These are phyloP conservation scores for Ernsta delagoae DNA, from an alignment of 2,888 invertebrate species.

Conservation along the genomic window DNA sequence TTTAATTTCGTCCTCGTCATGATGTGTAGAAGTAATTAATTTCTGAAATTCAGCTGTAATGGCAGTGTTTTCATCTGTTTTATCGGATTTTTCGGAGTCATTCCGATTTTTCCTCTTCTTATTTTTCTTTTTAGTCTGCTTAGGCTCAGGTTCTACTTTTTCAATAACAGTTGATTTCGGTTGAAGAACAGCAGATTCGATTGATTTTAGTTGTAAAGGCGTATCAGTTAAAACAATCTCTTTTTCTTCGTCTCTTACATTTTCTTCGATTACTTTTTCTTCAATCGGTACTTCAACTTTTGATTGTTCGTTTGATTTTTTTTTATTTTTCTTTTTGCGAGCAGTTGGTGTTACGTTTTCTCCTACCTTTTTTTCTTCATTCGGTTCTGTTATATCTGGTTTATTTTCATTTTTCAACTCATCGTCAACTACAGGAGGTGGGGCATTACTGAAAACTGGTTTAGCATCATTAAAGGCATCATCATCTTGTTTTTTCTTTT, in stretches of 20 bases:
- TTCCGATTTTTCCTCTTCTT: slow-evolving; percentile 68
- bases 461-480: slow-evolving; percentile 31
- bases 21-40: slow-evolving; percentile 48
- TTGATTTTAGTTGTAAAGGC: no score
- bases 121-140: slow-evolving; percentile 64
- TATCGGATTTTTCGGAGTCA: slow-evolving; percentile 71
- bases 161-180: slow-evolving; percentile 26
- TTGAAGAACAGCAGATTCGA: not conserved
- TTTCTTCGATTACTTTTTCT: slow-evolving; percentile 36
- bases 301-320: slow-evolving; percentile 50
- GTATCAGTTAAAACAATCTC: no score
- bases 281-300: slow-evolving; percentile 31
- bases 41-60: slow-evolving; percentile 66
- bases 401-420: slow-evolving; percentile 39
- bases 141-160: slow-evolving; percentile 50
- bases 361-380: slow-evolving; percentile 39
- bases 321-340: slow-evolving; percentile 75
- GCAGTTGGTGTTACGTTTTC: slow-evolving; percentile 50
- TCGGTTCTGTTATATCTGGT: slow-evolving; percentile 28
- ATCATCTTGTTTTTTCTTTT: slow-evolving; percentile 67
- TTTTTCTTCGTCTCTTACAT: slow-evolving; percentile 35
- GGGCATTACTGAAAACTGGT: not conserved
- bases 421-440: not conserved
- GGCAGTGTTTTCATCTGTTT: slow-evolving; percentile 56
- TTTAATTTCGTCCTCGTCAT: slow-evolving; percentile 44